Evolutionary conservation across 2,888 invertebrate genomes (phyloP), one percentile per base, ranked within the genome.

Genomic region (Ceriagrion tenellum): DNA sequence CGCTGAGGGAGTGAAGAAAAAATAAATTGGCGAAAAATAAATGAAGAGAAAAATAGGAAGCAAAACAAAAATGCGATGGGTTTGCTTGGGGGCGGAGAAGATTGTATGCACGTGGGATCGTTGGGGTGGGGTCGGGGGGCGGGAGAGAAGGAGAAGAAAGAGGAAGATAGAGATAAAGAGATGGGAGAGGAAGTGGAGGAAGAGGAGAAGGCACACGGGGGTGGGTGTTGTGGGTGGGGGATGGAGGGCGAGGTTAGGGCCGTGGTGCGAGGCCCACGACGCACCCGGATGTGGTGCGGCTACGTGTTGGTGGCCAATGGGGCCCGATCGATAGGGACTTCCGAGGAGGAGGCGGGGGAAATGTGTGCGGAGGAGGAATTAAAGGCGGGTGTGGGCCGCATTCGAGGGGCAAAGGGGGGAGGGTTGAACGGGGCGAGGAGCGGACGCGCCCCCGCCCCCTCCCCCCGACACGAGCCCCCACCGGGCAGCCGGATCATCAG

Each of bases 261-360:
- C 30, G 30, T 12, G 12, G 56, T 3, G 20, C 26, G n/a, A 47
- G 35, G 20, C 20, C 18, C 90, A 90, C 56, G 59, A 23, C 90
- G 56, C 56, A 63, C 91, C 59, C 56, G 56, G 55, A 26, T 90
- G 88, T 47, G 88, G 88, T n/a, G 47, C 47, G 47, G 47, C 47
- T 90, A 56, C 59, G 90, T 90, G 90, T 90, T 90, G 47, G 47
- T 47, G 55, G 91, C 91, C 91, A 91, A 91, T 91, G 91, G 40
- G 47, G 47, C 47, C 59, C 63, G 91, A 91, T 91, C 91, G 40
- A 91, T 91, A 91, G 47, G n/a, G 8, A 56, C 35, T 90, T 30
- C 90, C 20, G 90, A 56, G 90, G 47, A 47, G 47, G 47, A 4
- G 47, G 47, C 2, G 47, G 47, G 4, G 47, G 47, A 8, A 47